These are phyloP conservation scores for Tridacna crocea DNA, from an alignment of 2,888 invertebrate species.

Conservation along the genomic window DNA sequence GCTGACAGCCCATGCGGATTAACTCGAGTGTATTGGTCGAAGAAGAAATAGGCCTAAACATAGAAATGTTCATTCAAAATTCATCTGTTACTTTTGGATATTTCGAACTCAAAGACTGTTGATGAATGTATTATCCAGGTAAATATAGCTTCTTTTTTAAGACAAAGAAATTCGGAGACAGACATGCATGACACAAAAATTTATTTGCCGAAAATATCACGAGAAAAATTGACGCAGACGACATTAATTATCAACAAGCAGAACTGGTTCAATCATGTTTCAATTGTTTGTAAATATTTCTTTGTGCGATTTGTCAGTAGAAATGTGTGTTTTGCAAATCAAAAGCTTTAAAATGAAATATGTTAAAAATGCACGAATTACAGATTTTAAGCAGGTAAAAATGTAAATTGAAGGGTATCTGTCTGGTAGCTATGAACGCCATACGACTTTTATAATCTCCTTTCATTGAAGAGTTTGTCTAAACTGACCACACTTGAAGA, in stretches of 20 bases:
- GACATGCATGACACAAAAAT: no score
- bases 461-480: conserved; percentile 45
- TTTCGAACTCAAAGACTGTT: not conserved
- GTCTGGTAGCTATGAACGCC: conserved; percentile 57
- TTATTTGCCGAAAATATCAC: no score
- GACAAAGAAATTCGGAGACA: no score
- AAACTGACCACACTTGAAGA: not conserved
- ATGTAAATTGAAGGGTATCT: conserved; percentile 8
- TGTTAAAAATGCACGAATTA: not conserved
- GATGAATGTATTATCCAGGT: not conserved
- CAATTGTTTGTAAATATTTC: not conserved
- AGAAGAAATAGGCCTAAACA: conserved; percentile 32
- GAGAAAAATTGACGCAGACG: not conserved
- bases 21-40: conserved; percentile 20
- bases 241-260: not conserved
- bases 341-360: not conserved
- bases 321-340: not conserved
- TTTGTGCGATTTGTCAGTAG: not conserved
- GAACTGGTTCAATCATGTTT: conserved; percentile 19
- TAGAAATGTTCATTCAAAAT: not conserved
- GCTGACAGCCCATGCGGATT: conserved; percentile 44
- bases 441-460: conserved; percentile 31
- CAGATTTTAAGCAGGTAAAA: not conserved
- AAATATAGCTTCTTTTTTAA: no score
- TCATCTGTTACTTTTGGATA: not conserved